Evolutionary conservation across 1,140 invertebrate species (phyloP).

Genomic region (Drosophila triauraria): DNA sequence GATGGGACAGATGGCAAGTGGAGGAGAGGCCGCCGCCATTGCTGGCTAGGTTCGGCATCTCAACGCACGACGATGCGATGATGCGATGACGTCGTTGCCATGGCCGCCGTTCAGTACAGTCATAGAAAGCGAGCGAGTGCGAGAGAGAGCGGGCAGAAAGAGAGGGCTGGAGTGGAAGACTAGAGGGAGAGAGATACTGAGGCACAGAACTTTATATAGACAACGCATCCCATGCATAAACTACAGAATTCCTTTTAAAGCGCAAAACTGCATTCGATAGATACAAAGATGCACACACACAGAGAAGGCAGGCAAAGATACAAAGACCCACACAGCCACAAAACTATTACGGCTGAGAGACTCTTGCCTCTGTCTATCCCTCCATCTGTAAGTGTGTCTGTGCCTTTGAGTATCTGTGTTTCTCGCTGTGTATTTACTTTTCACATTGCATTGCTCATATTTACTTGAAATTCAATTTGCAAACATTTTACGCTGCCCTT

Average conservation of each 20-base stretch:
- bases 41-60: conserved; percentile 48
- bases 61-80: conserved; percentile 49
- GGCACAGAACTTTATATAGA: conserved; percentile 61
- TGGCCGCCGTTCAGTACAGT: conserved; percentile 66
- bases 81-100: conserved; percentile 76
- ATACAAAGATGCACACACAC: conserved; percentile 64
- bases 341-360: conserved; percentile 30
- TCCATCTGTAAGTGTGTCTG: conserved; percentile 8
- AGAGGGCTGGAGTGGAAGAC: conserved; percentile 6
- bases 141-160: conserved; percentile 3
- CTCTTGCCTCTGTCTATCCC: conserved; percentile 17
- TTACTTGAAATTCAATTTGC: conserved; percentile 73
- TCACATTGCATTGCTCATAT: conserved; percentile 63
- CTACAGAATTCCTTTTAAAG: conserved; percentile 81
- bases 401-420: conserved; percentile 14
- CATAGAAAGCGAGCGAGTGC: conserved; percentile 52
- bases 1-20: conserved; percentile 10
- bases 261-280: conserved; percentile 79
- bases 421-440: conserved; percentile 41
- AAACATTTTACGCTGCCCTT: conserved; percentile 66
- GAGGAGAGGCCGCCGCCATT: conserved; percentile 41
- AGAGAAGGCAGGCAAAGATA: conserved; percentile 12
- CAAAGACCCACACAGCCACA: conserved; percentile 7
- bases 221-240: conserved; percentile 75
- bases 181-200: conserved; percentile 18